Conservation (phyloP, 2,797 vertebrate species). For the Clangula hyemalis region DNA sequence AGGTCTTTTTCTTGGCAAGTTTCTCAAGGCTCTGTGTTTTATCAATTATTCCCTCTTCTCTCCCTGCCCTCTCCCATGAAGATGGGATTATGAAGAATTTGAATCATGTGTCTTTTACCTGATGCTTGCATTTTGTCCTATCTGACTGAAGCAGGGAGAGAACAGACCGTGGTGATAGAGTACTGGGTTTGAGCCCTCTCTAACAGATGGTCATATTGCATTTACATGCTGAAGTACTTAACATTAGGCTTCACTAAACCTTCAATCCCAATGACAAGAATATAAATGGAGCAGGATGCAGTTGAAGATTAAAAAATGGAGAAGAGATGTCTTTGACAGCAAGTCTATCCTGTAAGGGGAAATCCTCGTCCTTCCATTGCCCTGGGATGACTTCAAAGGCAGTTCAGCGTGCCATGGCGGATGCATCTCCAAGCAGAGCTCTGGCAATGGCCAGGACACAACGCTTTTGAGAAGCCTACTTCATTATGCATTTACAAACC, state of each 20-base stretch:
- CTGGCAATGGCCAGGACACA: background rate
- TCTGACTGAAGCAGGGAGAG: background rate
- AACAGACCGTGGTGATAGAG: background rate
- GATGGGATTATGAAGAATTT: background rate
- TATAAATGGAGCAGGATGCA: background rate
- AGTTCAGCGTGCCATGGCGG: background rate
- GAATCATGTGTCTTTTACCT: background rate
- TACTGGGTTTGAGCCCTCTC: background rate
- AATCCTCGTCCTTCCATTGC: background rate
- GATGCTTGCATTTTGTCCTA: background rate
- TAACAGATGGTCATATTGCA: slow-evolving; percentile 23
- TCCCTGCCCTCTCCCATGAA: background rate
- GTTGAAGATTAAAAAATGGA: background rate
- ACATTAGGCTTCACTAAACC: slow-evolving; percentile 4
- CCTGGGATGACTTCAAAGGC: background rate
- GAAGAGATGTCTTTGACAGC: background rate
- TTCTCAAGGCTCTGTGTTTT: background rate
- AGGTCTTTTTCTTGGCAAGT: background rate
- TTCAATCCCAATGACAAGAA: background rate
- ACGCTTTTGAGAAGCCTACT: background rate
- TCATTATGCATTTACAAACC: background rate
- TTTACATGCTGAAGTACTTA: slow-evolving; percentile 2
- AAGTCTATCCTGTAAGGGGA: background rate
- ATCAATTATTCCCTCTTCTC: background rate
- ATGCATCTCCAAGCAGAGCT: background rate